These are phyloP conservation scores for Liolophura sinensis DNA, from an alignment of 1,140 invertebrate genomes.

Conservation along the genomic window DNA sequence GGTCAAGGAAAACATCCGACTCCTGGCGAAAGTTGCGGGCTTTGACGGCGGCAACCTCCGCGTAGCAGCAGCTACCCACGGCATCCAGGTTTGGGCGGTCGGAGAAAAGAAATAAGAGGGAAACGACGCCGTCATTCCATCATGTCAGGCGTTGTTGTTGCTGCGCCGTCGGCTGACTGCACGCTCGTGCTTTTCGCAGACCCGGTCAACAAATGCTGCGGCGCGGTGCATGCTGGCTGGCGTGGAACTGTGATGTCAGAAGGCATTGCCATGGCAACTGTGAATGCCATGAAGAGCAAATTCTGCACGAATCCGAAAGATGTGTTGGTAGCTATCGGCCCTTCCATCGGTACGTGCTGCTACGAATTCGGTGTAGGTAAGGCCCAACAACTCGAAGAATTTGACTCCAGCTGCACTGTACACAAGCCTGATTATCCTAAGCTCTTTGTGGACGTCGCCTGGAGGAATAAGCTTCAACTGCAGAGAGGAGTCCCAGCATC, in stretches of 20 bases:
- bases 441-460: constrained; percentile 16
- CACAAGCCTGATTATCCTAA: constrained; percentile 4
- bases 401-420: constrained; percentile 14
- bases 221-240: constrained; percentile 34
- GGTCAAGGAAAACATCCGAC: constrained; percentile 27
- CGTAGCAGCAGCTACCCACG: constrained; percentile 19
- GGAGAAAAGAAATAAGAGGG: constrained; percentile 16
- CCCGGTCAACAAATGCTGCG: constrained; percentile 21
- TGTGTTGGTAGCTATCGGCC: constrained; percentile 30
- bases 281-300: constrained; percentile 21
- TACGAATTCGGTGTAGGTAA: constrained; percentile 20
- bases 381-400: constrained; percentile 13
- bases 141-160: constrained; percentile 20
- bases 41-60: constrained; percentile 19
- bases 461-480: constrained; percentile 23
- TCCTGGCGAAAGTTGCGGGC: constrained; percentile 16
- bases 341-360: constrained; percentile 21
- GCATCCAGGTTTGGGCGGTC: constrained; percentile 22
- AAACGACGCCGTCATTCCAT: constrained; percentile 31
- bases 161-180: constrained; percentile 38
- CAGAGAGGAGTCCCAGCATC: constrained; percentile 20
- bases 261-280: constrained; percentile 16
- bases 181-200: constrained; percentile 32
- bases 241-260: constrained; percentile 21
- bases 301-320: constrained; percentile 19